These are phyloP conservation scores for Dyspetes luteomarginatus DNA, from an alignment of 2,888 invertebrate species.

Conservation along the genomic window DNA sequence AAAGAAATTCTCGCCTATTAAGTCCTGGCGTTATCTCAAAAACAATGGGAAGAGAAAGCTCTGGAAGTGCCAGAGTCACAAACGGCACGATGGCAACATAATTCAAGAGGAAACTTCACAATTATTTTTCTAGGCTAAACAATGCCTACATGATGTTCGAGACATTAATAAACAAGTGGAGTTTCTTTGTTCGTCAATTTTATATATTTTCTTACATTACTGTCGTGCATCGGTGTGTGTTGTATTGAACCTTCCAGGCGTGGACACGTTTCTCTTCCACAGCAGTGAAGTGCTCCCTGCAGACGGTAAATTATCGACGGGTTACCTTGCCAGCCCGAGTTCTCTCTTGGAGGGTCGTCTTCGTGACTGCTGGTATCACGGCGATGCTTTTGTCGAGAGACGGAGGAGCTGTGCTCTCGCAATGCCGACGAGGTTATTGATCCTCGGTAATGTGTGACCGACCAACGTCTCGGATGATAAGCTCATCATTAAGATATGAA, in stretches of 20 bases:
- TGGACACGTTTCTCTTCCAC: conserved; percentile 7
- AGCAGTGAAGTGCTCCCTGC: neutral
- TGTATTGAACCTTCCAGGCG: too few relatives aligned
- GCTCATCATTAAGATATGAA: neutral
- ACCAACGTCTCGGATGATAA: conserved; percentile 41
- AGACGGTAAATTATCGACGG: conserved; percentile 49
- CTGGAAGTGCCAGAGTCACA: neutral
- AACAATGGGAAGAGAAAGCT: neutral
- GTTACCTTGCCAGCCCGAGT: neutral
- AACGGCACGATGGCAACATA: conserved; percentile 10
- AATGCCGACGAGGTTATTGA: conserved; percentile 36
- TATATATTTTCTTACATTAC: neutral
- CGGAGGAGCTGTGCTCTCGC: neutral
- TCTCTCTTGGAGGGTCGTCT: neutral
- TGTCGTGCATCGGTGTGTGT: too few relatives aligned
- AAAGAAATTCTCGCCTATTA: conserved; percentile 55
- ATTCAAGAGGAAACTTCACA: conserved; percentile 10
- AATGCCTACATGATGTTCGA: neutral
- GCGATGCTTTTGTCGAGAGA: neutral
- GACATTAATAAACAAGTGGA: neutral
- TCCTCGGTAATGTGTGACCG: neutral
- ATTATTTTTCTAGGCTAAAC: neutral
- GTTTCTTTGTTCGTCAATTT: conserved; percentile 7
- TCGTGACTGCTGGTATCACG: conserved; percentile 37
- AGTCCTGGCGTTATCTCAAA: conserved; percentile 14